Evolutionary conservation across 2,888 invertebrate genomes (phyloP), one percentile per base, ranked within the genome.

Genomic region (Erebia aethiops): DNA sequence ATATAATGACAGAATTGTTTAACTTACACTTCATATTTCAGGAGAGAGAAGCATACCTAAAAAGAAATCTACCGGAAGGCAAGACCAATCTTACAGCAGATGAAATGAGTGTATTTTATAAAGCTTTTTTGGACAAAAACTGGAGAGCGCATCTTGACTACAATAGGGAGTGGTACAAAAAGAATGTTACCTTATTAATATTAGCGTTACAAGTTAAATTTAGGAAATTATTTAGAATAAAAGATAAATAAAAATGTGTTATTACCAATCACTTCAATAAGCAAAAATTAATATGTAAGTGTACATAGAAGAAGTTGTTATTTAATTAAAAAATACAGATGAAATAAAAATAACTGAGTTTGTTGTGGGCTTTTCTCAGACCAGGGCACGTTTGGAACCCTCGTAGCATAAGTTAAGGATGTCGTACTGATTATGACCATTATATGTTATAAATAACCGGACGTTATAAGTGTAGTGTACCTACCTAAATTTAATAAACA

Each of bases 71-170:
- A 16, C 93, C 94, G 61, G 90, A 91, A 67, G 84, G 89, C 9
- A 89, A 94, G 76, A 90, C 93, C 68, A 95, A 94, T 57, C 84
- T 96, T 26, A 95, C 95, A 5, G 96, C 97, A 1, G 97, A 97
- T 88, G 96, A 97, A 87, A 97, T 98, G 96, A 97, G 98, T 79
- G 95, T 96, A 35, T 98, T 98, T 88, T 98, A 98, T 83, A 98
- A 97, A 90, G 88, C 94, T 64, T 98, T 98, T 85, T 91, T 98
- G 14, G 97, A 98, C 85, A 96, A 96, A 82, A 97, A 98, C 85
- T 96, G 96, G 95, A 94, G 94, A 77, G 86, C 91, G 0, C 98
- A 98, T 85, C 88, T 96, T 0, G 88, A 93, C 71, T 98, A 98
- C 84, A 98, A 98, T 82, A 91, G 96, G 67, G 95, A 96, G 71